A percentile compares a stretch with the other conserved stretches of the same genome.
These are phyloP conservation scores for Ceryle rudis DNA, from an alignment of 2,797 vertebrate species.

Conservation along the genomic window DNA sequence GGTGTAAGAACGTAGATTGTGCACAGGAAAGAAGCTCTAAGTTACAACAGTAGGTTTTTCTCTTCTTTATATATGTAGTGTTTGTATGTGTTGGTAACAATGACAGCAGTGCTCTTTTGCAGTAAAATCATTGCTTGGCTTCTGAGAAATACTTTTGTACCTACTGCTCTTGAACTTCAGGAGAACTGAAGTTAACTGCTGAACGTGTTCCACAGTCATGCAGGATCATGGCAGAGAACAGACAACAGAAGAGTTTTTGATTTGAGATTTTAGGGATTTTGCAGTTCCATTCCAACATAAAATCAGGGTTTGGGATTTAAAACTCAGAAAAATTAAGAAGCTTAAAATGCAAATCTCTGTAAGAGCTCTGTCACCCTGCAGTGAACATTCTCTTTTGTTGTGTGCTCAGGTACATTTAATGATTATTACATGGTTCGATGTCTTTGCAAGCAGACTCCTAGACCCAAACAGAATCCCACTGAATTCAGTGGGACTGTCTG, in stretches of 20 bases:
- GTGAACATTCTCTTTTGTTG: not conserved
- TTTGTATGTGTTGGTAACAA: not conserved
- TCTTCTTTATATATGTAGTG: not conserved
- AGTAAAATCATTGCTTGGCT: not conserved
- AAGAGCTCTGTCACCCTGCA: not conserved
- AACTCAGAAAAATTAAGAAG: not conserved
- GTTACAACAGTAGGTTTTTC: not conserved
- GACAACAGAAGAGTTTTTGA: not conserved
- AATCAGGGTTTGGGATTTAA: not conserved
- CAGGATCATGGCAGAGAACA: not conserved
- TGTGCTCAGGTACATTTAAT: not conserved
- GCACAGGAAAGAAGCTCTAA: not conserved
- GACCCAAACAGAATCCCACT: not conserved
- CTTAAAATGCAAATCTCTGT: not conserved
- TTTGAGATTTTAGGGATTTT: not conserved
- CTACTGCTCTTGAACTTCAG: not conserved
- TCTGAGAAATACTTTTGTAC: not conserved
- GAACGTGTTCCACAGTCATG: fast-evolving
- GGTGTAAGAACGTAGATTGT: not conserved
- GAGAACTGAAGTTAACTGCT: not conserved
- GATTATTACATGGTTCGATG: not conserved
- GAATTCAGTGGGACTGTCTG: not conserved
- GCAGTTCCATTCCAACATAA: not conserved
- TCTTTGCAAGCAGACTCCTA: not conserved
- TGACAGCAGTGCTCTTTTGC: not conserved